Conservation (phyloP, 2,113 vertebrate genomes). For the Corynorhinus townsendii region DNA sequence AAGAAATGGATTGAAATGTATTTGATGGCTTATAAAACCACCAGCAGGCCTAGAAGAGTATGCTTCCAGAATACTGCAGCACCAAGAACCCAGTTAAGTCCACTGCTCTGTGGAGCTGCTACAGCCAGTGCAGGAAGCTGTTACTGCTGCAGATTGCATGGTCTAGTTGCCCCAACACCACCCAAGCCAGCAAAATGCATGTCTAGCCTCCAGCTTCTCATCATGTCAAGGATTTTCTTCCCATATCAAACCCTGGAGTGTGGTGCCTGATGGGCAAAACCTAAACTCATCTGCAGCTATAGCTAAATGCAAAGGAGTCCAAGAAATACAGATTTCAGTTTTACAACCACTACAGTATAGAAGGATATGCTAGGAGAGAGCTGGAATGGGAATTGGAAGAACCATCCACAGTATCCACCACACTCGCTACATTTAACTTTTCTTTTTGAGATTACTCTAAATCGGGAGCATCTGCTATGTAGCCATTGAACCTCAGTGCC, state of each 20-base stretch:
- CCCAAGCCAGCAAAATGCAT: not conserved
- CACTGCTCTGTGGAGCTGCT: not conserved
- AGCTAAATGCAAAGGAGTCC: not conserved
- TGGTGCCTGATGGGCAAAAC: not conserved
- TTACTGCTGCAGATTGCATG: not conserved
- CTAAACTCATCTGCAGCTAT: not conserved
- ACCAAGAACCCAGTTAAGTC: not conserved
- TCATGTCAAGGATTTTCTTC: not conserved
- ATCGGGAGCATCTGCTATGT: not conserved
- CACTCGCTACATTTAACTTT: not conserved
- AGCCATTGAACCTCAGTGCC: not conserved
- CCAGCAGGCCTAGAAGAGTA: not conserved
- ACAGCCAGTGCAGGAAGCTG: not conserved
- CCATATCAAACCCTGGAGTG: not conserved
- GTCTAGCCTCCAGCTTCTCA: not conserved
- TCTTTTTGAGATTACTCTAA: not conserved
- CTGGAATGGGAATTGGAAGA: not conserved
- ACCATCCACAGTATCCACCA: not conserved
- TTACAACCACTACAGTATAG: not conserved
- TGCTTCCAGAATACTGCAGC: not conserved
- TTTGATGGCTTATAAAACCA: not conserved
- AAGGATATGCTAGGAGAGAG: not conserved
- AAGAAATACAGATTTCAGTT: not conserved
- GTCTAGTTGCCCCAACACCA: fast-evolving
- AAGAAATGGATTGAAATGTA: not conserved